phyloP scores from a whole-genome alignment of 2,888 invertebrate genomes.

The Polydrusus tereticollis region DNA sequence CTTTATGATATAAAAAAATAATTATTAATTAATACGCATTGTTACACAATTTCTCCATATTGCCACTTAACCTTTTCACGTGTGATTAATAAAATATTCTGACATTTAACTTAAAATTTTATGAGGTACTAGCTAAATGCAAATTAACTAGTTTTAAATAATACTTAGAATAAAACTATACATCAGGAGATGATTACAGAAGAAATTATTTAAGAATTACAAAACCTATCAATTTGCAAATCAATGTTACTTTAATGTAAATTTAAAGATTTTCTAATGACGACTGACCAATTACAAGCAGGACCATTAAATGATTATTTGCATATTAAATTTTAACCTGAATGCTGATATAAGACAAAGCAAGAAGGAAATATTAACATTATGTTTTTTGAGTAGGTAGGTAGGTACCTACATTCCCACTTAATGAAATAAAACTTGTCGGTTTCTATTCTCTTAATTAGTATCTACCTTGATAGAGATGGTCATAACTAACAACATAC shows the following conservation, averaged over 20 bases:
- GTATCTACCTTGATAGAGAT: too few relatives aligned
- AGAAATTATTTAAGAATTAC: conserved; percentile 36
- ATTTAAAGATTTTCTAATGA: conserved; percentile 34
- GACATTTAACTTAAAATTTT: conserved; percentile 4
- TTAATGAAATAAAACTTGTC: too few relatives aligned
- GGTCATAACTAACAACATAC: too few relatives aligned
- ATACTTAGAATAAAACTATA: not conserved
- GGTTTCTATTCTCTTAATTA: too few relatives aligned
- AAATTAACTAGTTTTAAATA: conserved; percentile 6
- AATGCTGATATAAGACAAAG: not conserved
- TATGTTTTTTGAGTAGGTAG: too few relatives aligned
- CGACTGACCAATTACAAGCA: not conserved
- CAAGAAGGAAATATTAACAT: not conserved
- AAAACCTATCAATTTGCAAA: conserved; percentile 29
- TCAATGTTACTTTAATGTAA: conserved; percentile 29
- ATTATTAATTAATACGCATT: not conserved
- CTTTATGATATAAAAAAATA: too few relatives aligned
- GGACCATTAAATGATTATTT: not conserved
- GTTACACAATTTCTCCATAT: not conserved
- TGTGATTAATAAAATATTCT: not conserved
- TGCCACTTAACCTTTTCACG: not conserved
- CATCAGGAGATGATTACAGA: not conserved
- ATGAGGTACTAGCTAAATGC: not conserved
- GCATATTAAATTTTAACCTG: not conserved
- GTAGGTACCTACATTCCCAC: too few relatives aligned